Evolutionary conservation across 35 echinoderm and acorn worm species (phyloP), one percentile per base, ranked within the genome.

Genomic region (Holothuria glaberrima): DNA sequence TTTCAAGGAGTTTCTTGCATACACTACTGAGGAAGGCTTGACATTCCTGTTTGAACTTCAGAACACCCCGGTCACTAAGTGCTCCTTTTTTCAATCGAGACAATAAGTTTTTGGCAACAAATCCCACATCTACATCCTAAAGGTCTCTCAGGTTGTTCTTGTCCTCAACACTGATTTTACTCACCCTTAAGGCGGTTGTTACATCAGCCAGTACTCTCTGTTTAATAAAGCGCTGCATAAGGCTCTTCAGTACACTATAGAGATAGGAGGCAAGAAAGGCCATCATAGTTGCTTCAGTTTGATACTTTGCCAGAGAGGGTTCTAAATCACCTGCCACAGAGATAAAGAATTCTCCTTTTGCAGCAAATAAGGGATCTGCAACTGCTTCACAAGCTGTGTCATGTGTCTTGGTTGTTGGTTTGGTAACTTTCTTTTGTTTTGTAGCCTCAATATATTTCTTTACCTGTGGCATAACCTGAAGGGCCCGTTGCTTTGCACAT

Each of bases 181-280:
- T 68, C 64, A 68, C 16, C 64, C n/a, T 68, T 26, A 26, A 68
- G 22, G 64, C 64, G 4, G 64, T 68, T 68, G n/a, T 68, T 68
- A 68, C 64, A 26, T 68, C 64, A 68, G 64, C 64, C 4, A 68
- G 64, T 4, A 68, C 64, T 68, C 16, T 68, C 64, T 68, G n/a
- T 68, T 82, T 82, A 33, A 82, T 46, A 82, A 82, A 82, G 46
- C 79, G 20, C 79, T 82, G 30, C 79, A 82, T 22, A 50, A 48
- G 79, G 21, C 54, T 46, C 30, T 31, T 38, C 38, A 82, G 21
- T 48, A 82, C 21, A 46, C 54, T 82, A 30, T 48, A 56, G 33
- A 82, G 46, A 26, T 82, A 36, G 6, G 30, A 31, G 50, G 79
- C 44, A n/a, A 82, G 79, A 56, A 82, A 82, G 38, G 79, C 26